phyloP scores from a whole-genome alignment of 1,140 invertebrate genomes.

The Paralvinella palmiformis region DNA sequence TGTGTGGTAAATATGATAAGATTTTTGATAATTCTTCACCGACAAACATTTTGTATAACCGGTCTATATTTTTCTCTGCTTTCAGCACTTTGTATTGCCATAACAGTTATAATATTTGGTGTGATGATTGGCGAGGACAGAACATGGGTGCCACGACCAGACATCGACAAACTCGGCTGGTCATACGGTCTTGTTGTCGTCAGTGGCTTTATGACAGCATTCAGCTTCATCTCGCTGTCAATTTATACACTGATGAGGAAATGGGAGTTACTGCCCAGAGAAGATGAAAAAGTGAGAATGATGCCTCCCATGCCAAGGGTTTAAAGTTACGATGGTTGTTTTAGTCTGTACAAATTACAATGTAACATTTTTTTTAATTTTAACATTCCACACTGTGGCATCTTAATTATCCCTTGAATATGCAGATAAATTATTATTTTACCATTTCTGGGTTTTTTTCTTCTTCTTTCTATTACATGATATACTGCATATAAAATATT shows the following conservation, averaged over 20 bases:
- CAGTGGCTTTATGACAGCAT: constrained; percentile 64
- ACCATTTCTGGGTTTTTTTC: too few species aligned
- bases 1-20: too few species aligned
- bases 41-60: too few species aligned
- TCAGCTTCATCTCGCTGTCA: constrained; percentile 18
- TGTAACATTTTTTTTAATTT: too few species aligned
- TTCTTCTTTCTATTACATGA: too few species aligned
- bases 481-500: too few species aligned
- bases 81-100: constrained; percentile 69
- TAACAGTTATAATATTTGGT: constrained; percentile 82
- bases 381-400: too few species aligned
- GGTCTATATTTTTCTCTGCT: constrained; percentile 32
- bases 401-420: too few species aligned
- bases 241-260: constrained; percentile 14
- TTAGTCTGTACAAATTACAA: too few species aligned
- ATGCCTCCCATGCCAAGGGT: constrained; percentile 9
- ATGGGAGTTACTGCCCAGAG: constrained; percentile 8
- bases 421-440: too few species aligned
- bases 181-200: constrained; percentile 84
- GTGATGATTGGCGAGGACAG: constrained; percentile 74
- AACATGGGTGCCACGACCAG: constrained; percentile 90
- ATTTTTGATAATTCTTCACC: too few species aligned
- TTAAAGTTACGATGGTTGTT: too few species aligned
- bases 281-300: background rate
- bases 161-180: constrained; percentile 93